A percentile compares a stretch with the other conserved stretches of the same genome.
These are phyloP conservation scores for Notospermus geniculatus DNA, from an alignment of 1,140 invertebrate species.

Conservation along the genomic window DNA sequence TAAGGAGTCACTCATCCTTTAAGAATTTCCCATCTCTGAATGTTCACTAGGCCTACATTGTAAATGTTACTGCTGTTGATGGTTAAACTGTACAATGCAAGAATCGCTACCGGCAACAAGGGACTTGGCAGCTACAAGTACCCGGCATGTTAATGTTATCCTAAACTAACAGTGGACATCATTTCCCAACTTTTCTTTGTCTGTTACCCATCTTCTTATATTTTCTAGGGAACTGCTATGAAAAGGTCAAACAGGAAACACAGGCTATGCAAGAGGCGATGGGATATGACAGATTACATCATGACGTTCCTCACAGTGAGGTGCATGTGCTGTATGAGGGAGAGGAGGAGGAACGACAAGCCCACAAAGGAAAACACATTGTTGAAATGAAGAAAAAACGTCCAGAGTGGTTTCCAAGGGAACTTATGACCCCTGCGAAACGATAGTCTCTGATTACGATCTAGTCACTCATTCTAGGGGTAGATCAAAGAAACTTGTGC, in stretches of 20 bases:
- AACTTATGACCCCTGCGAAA: constrained; percentile 71
- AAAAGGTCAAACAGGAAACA: constrained; percentile 76
- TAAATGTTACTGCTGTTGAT: too few species aligned
- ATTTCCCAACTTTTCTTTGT: constrained; percentile 12
- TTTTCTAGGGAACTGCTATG: constrained; percentile 73
- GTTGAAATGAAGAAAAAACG: constrained; percentile 72
- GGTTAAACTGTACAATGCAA: too few species aligned
- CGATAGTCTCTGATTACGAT: too few species aligned
- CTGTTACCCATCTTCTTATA: constrained; percentile 14
- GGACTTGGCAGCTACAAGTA: too few species aligned
- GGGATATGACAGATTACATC: constrained; percentile 65
- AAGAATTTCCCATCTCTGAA: too few species aligned
- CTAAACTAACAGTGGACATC: too few species aligned
- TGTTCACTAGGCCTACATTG: too few species aligned
- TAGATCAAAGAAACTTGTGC: too few species aligned
- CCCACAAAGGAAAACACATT: constrained; percentile 63
- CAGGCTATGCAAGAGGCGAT: constrained; percentile 74
- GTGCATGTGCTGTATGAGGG: constrained; percentile 80
- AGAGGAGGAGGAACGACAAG: constrained; percentile 68
- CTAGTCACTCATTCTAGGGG: too few species aligned
- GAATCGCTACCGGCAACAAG: too few species aligned
- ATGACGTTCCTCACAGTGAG: constrained; percentile 73
- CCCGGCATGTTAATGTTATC: too few species aligned
- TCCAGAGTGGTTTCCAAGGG: constrained; percentile 77
- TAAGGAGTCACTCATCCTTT: constrained; percentile 61